A percentile compares a stretch with the other conserved stretches of the same genome.
Conservation (phyloP, 2,797 vertebrate genomes). For the Anolis apletophallus region DNA sequence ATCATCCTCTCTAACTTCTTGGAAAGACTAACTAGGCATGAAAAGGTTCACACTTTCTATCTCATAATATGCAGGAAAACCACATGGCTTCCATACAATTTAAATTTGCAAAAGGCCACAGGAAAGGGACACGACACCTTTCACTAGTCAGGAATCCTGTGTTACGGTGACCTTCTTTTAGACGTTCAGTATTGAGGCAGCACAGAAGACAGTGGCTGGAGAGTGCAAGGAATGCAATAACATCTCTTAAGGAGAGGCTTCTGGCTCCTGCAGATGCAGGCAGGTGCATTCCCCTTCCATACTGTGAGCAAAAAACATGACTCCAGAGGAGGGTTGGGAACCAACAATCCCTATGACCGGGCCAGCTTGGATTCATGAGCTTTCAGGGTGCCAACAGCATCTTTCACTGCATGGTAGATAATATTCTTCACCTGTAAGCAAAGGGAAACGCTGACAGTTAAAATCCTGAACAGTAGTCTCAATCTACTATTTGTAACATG, state of each 20-base stretch:
- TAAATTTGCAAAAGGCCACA: constrained; percentile 77
- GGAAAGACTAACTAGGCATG: constrained; percentile 76
- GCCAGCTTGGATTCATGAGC: constrained; percentile 94
- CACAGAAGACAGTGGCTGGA: constrained; percentile 79
- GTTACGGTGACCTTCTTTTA: constrained; percentile 74
- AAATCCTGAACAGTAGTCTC: neutral
- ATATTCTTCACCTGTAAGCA: constrained; percentile 97
- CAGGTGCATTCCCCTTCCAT: constrained; percentile 72
- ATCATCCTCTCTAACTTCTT: constrained; percentile 63
- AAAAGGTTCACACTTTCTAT: constrained; percentile 74
- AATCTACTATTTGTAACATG: neutral
- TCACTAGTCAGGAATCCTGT: constrained; percentile 70
- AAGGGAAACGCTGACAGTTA: constrained; percentile 14
- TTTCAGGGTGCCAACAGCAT: constrained; percentile 96
- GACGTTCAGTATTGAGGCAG: constrained; percentile 80
- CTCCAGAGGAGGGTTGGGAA: constrained; percentile 68
- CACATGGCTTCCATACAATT: constrained; percentile 69
- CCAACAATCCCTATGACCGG: constrained; percentile 85
- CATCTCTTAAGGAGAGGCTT: constrained; percentile 73
- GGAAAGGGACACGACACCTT: constrained; percentile 78
- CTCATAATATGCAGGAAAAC: constrained; percentile 74
- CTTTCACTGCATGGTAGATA: constrained; percentile 99
- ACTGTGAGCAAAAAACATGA: constrained; percentile 72
- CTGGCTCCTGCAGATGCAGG: constrained; percentile 73
- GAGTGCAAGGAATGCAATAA: constrained; percentile 80